phyloP scores from a whole-genome alignment of 2,113 vertebrate genomes.

The Actenoides lindsayi region DNA sequence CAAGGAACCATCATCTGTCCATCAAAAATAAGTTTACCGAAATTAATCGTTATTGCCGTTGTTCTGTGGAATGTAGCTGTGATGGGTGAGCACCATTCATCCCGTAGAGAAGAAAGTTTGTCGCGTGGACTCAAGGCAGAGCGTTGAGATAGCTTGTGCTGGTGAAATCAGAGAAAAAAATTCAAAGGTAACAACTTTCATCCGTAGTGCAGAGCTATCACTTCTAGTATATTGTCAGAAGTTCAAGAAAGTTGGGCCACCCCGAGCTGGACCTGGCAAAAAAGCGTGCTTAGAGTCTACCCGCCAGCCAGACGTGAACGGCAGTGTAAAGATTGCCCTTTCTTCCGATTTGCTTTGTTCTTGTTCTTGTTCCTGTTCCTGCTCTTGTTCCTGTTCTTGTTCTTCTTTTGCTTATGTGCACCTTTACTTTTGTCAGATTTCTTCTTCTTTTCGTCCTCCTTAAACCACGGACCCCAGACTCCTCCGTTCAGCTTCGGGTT shows the following conservation, averaged over 20 bases:
- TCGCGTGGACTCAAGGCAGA: background rate
- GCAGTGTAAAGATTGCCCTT: conserved; percentile 28
- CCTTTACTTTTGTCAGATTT: conserved; percentile 72
- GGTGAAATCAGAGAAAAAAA: background rate
- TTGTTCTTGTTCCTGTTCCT: conserved; percentile 80
- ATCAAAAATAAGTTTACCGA: background rate
- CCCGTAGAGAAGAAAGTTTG: background rate
- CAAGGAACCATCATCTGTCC: background rate
- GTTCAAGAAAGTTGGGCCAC: background rate
- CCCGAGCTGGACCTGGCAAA: background rate
- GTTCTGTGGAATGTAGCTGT: background rate
- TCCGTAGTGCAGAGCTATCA: background rate
- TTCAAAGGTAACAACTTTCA: background rate
- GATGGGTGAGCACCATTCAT: background rate
- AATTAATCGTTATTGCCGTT: fast-evolving
- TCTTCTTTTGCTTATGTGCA: conserved; percentile 79
- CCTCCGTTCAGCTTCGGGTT: conserved; percentile 95
- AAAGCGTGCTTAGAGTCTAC: background rate
- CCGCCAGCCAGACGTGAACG: background rate
- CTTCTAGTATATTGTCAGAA: background rate
- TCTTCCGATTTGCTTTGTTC: conserved; percentile 65
- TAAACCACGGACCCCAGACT: conserved; percentile 96
- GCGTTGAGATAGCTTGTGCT: background rate
- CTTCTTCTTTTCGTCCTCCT: conserved; percentile 82
- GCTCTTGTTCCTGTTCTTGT: conserved; percentile 75